Percentiles rank a stretch among this genome's conserved stretches.
These are phyloP conservation scores for Drosophila rubida DNA, from an alignment of 2,888 invertebrate species.

Conservation along the genomic window DNA sequence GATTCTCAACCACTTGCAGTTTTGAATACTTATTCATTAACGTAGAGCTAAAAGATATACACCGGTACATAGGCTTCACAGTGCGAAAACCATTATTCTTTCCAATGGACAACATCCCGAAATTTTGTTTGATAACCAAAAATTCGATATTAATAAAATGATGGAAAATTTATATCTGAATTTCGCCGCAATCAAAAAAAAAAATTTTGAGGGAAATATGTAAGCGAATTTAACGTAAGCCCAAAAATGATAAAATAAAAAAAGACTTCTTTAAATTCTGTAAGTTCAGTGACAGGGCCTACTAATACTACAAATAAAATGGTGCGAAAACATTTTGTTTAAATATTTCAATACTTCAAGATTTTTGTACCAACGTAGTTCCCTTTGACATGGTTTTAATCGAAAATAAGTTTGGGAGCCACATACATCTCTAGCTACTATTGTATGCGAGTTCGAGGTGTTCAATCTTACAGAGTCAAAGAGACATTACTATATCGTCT, in stretches of 20 bases:
- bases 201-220: neutral
- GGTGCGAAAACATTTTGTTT: too few relatives aligned
- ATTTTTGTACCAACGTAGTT: too few relatives aligned
- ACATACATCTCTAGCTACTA: too few relatives aligned
- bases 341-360: too few relatives aligned
- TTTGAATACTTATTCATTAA: neutral
- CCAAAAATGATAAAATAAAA: neutral
- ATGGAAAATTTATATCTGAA: neutral
- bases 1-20: neutral
- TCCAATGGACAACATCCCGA: neutral
- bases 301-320: neutral
- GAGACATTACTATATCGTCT: too few relatives aligned
- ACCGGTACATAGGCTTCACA: neutral
- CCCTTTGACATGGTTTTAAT: too few relatives aligned
- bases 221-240: neutral
- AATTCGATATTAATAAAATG: neutral
- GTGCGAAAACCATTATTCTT: constrained; percentile 1
- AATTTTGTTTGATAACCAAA: neutral
- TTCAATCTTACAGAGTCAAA: too few relatives aligned
- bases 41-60: neutral
- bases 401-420: too few relatives aligned
- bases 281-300: neutral
- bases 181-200: neutral
- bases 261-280: too few relatives aligned
- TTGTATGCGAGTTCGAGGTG: too few relatives aligned